These are phyloP conservation scores for Saccostrea echinata DNA, from an alignment of 1,140 invertebrate genomes.

Conservation along the genomic window DNA sequence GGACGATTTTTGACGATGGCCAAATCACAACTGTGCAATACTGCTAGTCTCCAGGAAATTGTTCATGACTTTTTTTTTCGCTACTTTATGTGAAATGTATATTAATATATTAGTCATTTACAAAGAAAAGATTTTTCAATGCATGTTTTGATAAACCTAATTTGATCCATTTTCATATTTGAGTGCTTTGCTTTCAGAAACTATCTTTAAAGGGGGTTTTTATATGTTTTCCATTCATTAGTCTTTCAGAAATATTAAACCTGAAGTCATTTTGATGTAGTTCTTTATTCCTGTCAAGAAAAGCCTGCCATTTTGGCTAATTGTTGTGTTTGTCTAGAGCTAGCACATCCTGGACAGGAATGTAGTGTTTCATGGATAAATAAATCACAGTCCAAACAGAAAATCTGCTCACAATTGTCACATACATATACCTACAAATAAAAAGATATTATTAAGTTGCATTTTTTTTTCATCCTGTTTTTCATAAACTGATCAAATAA, in stretches of 20 bases:
- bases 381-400: constrained; percentile 96
- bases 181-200: background rate
- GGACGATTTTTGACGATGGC: constrained; percentile 19
- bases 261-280: background rate
- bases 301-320: constrained; percentile 34
- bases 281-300: constrained; percentile 25
- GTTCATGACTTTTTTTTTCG: background rate
- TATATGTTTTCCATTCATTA: background rate
- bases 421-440: constrained; percentile 83
- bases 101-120: too few relatives aligned
- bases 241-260: background rate
- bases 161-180: background rate
- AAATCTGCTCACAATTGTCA: constrained; percentile 88
- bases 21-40: constrained; percentile 2
- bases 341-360: constrained; percentile 95
- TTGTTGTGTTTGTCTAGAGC: constrained; percentile 69
- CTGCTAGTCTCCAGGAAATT: background rate
- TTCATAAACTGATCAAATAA: too few relatives aligned
- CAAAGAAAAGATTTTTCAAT: too few relatives aligned
- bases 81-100: too few relatives aligned
- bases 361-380: constrained; percentile 96
- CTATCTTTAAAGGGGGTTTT: background rate
- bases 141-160: too few relatives aligned
- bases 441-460: background rate
- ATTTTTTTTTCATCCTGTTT: too few relatives aligned